These are phyloP conservation scores for Drosophila mulleri DNA, from an alignment of 2,888 invertebrate species.

Conservation along the genomic window DNA sequence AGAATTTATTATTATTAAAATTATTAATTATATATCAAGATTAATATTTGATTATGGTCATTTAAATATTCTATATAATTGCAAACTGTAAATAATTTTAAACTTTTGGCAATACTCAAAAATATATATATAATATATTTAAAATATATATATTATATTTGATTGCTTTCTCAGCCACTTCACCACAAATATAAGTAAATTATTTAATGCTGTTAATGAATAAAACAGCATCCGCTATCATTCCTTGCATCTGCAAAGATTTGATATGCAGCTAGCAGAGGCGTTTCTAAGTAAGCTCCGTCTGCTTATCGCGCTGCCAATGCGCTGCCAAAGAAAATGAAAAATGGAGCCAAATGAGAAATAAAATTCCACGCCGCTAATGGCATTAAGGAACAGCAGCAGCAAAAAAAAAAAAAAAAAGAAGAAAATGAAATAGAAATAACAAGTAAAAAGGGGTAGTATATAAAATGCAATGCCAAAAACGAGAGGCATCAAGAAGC, in stretches of 20 bases:
- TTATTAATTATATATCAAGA: too few species aligned
- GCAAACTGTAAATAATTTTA: too few species aligned
- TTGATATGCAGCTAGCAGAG: neutral
- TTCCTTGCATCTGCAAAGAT: neutral
- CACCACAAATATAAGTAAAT: neutral
- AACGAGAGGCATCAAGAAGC: constrained; percentile 32
- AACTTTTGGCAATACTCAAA: too few species aligned
- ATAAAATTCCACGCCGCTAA: constrained; percentile 53
- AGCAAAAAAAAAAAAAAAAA: neutral
- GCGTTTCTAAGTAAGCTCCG: constrained; percentile 7
- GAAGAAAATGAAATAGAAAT: neutral
- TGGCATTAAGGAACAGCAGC: constrained; percentile 52
- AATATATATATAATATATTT: too few species aligned
- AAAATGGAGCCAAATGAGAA: constrained; percentile 53
- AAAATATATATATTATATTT: too few species aligned
- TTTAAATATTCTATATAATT: too few species aligned
- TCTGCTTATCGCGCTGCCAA: constrained; percentile 17
- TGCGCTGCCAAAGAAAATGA: constrained; percentile 54
- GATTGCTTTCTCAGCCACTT: neutral
- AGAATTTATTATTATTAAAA: too few species aligned
- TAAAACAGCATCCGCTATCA: neutral
- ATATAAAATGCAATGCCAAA: constrained; percentile 45
- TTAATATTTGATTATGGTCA: too few species aligned
- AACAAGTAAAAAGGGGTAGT: neutral
- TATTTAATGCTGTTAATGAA: constrained; percentile 7